Base-by-base conservation (phyloP, 2,888 invertebrate species). In the Patella ulyssiponensis region DNA sequence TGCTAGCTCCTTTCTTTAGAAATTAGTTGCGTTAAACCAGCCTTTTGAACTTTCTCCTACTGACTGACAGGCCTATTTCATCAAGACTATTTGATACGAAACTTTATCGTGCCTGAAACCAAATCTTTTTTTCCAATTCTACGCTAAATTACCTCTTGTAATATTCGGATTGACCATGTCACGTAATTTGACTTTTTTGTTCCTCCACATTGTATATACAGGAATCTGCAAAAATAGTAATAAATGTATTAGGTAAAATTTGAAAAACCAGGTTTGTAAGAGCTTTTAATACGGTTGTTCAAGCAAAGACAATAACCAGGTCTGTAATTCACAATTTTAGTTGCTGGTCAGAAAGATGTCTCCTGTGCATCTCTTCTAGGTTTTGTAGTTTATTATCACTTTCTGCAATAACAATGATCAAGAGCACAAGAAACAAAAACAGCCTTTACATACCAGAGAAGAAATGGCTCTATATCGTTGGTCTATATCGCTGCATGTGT, bases 381-480 rank as follows among this genome's bases (percentile, higher is more conserved):
- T 14, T 44, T 44, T 44, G 44, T 44, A 33, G 20, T 20, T 44
- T 15, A 20, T 44, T 23, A 27, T n/a, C 17, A 73, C 17, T 14
- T 27, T 33, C 54, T 23, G 3, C 56, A 33, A 75, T 23, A 11
- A 14, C 51, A 12, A 53, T 53, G 64, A 73, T n/a, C 33, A 78
- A 74, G 54, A 56, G 14, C 64, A 69, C 20, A 69, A 33, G 52
- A 3, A 20, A 15, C 20, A 75, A 69, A 53, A 74, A 54, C 56
- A 69, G 69, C 14, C 23, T 69, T 20, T 73, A 80, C 89, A 86
- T 81, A 91, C 92, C 80, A 86, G 80, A 77, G 88, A 88, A 77
- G 83, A 74, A 14, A 91, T 77, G 14, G 92, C 91, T 81, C 90
- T 82, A 80, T 88, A 91, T 73, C 91, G 89, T 58, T 88, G 80